Base-by-base conservation (phyloP, 2,113 vertebrate species). In the Sinocyclocheilus anshuiensis region DNA sequence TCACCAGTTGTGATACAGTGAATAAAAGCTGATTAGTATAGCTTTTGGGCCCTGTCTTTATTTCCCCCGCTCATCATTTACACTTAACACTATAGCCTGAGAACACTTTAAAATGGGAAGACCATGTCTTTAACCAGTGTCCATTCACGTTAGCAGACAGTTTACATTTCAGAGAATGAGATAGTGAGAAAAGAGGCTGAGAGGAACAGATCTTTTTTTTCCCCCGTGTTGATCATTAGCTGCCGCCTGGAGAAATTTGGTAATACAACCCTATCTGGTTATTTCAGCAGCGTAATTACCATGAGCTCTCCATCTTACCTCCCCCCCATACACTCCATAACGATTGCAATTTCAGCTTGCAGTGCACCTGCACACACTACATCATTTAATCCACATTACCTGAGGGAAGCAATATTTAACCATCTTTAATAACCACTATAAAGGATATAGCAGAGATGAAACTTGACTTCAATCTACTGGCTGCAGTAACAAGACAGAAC, bases 371-470 rank as follows among this genome's bases (percentile, higher is more conserved):
- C 86, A 90, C 90, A 90, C 55, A 57, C 72, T 92, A 91, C 89
- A 93, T 94, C 90, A 84, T 84, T 74, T 92, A 93, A 91, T 93
- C 89, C 89, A 90, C 90, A 94, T 91, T 92, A 94, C 90, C 92
- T 91, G 85, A 91, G 92, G 93, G 93, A 90, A 87, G 87, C 85
- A 81, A 91, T 77, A 80, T 72, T 36, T 86, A 84, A 88, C 61
- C 80, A 84, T 89, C 90, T 91, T 91, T 92, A 94, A 93, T 92
- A 92, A 91, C 88, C 86, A 65, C 7, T 78, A 76, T 67, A 74
- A 90, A 92, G 89, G 84, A 88, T 92, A 88, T 84, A 63, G 85
- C 90, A 86, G 88, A 86, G 78, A 85, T 88, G 59, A 84, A 87
- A 48, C 72, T 85, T 87, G 36, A 65, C 86, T 84, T 76, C 88